Conservation (phyloP, 2,113 vertebrate species). For the Dasyprocta punctata region DNA sequence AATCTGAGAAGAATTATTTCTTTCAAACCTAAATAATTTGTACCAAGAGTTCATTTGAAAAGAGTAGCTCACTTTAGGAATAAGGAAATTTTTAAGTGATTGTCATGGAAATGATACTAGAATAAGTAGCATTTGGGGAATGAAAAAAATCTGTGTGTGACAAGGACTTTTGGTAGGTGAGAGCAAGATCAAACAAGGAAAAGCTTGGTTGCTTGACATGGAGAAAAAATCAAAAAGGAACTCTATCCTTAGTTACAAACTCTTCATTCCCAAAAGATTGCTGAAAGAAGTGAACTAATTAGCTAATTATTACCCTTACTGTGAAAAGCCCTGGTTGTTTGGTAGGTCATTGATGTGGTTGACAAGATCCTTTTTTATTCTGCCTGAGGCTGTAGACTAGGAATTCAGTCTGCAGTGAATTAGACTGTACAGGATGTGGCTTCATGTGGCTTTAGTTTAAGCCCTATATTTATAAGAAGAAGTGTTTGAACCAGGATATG, state of each 20-base stretch:
- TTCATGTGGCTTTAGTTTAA: background rate
- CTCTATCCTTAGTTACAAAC: background rate
- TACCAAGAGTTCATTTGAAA: background rate
- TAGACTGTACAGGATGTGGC: background rate
- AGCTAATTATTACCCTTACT: background rate
- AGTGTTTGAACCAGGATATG: background rate
- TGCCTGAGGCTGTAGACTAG: background rate
- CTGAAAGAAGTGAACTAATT: background rate
- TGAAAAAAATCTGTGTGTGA: background rate
- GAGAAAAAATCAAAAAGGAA: background rate
- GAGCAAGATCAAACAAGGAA: background rate
- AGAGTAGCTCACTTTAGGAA: background rate
- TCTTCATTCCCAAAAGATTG: background rate
- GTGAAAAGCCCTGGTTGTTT: background rate
- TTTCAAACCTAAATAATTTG: background rate
- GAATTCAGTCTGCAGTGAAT: background rate
- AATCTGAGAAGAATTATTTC: background rate
- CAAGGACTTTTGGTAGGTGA: background rate
- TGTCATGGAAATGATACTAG: conserved; percentile 4
- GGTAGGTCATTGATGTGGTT: background rate
- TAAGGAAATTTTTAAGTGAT: background rate
- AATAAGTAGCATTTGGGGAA: background rate
- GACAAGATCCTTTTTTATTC: background rate
- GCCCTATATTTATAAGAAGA: background rate
- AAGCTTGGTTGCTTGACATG: background rate